Evolutionary conservation across 1,140 invertebrate genomes (phyloP), one percentile per base, ranked within the genome.

Genomic region (Aphelenchoides avenae): DNA sequence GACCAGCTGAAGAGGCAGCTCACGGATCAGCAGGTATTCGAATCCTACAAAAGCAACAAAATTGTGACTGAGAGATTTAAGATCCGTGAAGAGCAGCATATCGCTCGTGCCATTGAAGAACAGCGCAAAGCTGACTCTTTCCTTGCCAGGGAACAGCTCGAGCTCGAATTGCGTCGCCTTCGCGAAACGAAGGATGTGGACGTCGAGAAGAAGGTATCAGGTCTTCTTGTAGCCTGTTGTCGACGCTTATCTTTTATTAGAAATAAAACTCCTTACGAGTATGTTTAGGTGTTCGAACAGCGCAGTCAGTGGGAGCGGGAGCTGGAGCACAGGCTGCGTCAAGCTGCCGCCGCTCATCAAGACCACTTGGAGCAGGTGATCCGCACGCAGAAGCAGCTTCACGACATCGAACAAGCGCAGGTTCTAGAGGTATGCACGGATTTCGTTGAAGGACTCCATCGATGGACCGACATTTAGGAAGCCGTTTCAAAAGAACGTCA

Each of bases 331-430:
- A 85, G 89, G 71, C 73, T 93, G 40, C 85, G 86, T 67, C 79
- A 86, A 33, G 88, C 91, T 70, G 83, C 87, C 5, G 86, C 88
- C 65, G 85, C 88, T 7, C 88, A 91, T 77, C 81, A 83, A 29
- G 88, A 91, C 77, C 87, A 91, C 76, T 78, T 92, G 42, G 81
- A 82, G 53, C 86, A 88, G 70, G 84, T 86, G 0, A 77, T 92
- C 1, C 80, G 81, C 29, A 79, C 84, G 7, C 87, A 87, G 65
- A 84, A 87, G 61, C 79, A 81, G 51, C 86, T 90, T 75, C 77
- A 86, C 13, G 81, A 85, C 50, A 81, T 84, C 39, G 78, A 81
- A 30, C 82, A 86, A 57, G 81, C 84, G 24, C 81, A 84, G 5
- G 79, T 84, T 52, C 70, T 87, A 22, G 75, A 81, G 44, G 87